Percentiles rank a stretch among this genome's conserved stretches.
phyloP scores from a whole-genome alignment of 2,888 invertebrate species.

The Scaptomyza tumidula region DNA sequence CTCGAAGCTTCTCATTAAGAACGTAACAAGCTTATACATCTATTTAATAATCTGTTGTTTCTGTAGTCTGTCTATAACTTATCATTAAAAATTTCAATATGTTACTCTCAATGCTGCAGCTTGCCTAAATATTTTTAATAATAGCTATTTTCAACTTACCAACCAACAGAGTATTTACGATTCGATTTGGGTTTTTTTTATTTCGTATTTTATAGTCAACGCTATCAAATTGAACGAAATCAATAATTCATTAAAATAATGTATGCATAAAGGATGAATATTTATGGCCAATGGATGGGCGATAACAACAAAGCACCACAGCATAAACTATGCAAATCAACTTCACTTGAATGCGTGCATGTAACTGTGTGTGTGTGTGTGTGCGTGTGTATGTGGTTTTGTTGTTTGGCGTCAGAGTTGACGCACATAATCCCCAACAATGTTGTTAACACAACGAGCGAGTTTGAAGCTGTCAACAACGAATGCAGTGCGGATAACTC shows the following conservation, averaged over 20 bases:
- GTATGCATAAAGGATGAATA: slow-evolving; percentile 73
- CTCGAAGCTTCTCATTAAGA: too few species aligned
- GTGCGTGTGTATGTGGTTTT: slow-evolving; percentile 4
- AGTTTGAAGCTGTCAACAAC: slow-evolving; percentile 22
- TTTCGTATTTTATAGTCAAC: neutral
- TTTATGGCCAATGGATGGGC: slow-evolving; percentile 64
- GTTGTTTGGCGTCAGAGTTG: slow-evolving; percentile 40
- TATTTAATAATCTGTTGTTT: too few species aligned
- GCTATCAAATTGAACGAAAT: slow-evolving; percentile 60
- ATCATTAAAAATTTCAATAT: neutral
- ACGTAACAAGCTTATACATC: too few species aligned
- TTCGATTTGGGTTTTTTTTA: neutral
- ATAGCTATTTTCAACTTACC: neutral
- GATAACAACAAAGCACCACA: slow-evolving; percentile 35
- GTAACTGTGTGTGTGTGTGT: neutral
- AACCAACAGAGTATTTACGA: slow-evolving; percentile 13
- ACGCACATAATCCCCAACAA: slow-evolving; percentile 53
- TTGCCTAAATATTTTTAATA: neutral
- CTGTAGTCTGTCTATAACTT: too few species aligned
- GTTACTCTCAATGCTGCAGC: neutral
- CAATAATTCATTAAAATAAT: slow-evolving; percentile 79
- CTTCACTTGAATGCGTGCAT: neutral
- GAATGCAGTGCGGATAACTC: slow-evolving; percentile 21
- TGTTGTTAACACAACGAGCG: slow-evolving; percentile 66
- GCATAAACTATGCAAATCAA: slow-evolving; percentile 46